Evolutionary conservation across 2,113 vertebrate genomes (phyloP).

Genomic region (Notothenia rossii): DNA sequence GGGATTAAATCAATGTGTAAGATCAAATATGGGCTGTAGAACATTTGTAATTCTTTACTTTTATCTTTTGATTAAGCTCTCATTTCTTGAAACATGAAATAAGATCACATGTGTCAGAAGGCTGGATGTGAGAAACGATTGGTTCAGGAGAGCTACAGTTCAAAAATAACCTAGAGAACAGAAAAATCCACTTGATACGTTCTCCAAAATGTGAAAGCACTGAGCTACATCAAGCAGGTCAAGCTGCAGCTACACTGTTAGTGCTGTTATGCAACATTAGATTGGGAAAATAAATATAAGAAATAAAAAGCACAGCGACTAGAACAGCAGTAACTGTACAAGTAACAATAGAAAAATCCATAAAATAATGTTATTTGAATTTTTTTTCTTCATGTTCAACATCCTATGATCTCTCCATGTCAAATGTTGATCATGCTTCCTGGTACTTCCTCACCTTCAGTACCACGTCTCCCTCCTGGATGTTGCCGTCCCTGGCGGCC

Average conservation of each 20-base stretch:
- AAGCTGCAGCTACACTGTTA: background rate
- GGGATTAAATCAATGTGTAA: conserved; percentile 17
- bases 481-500: conserved; percentile 98
- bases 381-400: background rate
- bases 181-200: background rate
- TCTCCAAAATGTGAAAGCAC: conserved; percentile 12
- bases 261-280: conserved; percentile 18
- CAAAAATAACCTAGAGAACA: background rate
- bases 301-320: background rate
- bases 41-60: background rate
- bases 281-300: background rate
- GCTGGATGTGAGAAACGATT: background rate
- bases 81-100: background rate
- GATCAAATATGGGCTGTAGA: background rate
- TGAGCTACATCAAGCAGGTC: conserved; percentile 10
- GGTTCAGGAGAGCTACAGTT: background rate
- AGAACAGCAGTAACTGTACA: too few species aligned
- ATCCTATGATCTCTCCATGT: conserved; percentile 9
- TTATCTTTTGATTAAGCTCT: conserved; percentile 5
- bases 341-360: background rate
- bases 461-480: conserved; percentile 99
- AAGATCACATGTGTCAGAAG: background rate
- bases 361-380: background rate
- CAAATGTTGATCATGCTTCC: conserved; percentile 4
- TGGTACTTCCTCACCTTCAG: conserved; percentile 91